Conservation (phyloP, 2,797 vertebrate genomes). For the Eulemur albifrons region DNA sequence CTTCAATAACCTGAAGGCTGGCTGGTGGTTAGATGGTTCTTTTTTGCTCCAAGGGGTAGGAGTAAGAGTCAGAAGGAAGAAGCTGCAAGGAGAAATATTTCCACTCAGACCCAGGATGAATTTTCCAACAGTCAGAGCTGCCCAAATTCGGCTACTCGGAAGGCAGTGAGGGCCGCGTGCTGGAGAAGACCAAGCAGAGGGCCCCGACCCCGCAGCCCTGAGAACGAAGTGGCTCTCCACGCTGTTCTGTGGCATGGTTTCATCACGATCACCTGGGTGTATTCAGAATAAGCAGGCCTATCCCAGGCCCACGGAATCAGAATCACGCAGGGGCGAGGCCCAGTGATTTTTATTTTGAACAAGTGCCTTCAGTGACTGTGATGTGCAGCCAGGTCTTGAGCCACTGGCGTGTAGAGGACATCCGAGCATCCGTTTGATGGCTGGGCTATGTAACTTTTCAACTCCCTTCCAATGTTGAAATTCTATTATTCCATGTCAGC, state of each 20-base stretch:
- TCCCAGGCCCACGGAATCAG: background rate
- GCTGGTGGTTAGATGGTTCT: background rate
- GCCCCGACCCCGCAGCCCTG: background rate
- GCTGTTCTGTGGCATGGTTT: too few relatives aligned
- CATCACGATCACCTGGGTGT: background rate
- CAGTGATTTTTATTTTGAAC: background rate
- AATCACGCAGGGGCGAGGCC: background rate
- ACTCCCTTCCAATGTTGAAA: background rate
- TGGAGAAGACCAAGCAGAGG: background rate
- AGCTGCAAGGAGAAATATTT: background rate
- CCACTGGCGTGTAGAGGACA: background rate
- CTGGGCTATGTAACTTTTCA: background rate
- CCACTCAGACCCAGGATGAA: background rate
- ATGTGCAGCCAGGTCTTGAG: background rate
- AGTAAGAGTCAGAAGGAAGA: background rate
- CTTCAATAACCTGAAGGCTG: background rate
- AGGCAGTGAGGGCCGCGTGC: background rate
- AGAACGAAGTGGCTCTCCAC: background rate
- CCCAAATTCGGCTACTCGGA: background rate
- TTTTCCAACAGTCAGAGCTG: background rate
- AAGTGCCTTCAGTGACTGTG: background rate
- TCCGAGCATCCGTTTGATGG: background rate
- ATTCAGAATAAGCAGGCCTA: background rate
- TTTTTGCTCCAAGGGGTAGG: background rate
- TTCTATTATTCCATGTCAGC: background rate